These are phyloP conservation scores for Pediacus dermestoides DNA, from an alignment of 2,888 invertebrate species.

Conservation along the genomic window DNA sequence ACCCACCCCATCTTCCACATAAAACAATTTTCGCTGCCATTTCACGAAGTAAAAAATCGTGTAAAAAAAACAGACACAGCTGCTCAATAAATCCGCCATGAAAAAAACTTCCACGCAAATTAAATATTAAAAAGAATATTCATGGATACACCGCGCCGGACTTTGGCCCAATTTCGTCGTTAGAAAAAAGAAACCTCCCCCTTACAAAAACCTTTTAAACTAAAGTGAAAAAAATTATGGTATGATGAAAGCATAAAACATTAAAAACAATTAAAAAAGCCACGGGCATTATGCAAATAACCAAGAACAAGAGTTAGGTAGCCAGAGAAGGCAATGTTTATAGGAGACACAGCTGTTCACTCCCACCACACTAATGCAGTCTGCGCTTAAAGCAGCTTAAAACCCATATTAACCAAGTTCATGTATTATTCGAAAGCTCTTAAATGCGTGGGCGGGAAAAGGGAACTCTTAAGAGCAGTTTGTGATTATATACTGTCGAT, in stretches of 20 bases:
- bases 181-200: no score
- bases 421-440: conserved; percentile 48
- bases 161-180: no score
- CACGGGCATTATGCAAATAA: conserved; percentile 28
- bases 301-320: conserved; percentile 23
- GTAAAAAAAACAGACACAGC: no score
- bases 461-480: conserved; percentile 44
- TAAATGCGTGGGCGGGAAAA: conserved; percentile 39
- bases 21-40: no score
- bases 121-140: no score
- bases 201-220: no score
- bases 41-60: no score
- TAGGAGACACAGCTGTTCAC: conserved; percentile 36
- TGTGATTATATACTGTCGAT: conserved; percentile 39
- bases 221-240: no score
- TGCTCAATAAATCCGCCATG: no score
- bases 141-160: no score
- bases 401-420: conserved; percentile 46
- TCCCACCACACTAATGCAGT: conserved; percentile 39
- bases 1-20: no score
- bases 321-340: conserved; percentile 21
- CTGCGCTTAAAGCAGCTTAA: conserved; percentile 43
- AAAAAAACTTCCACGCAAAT: no score
- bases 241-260: conserved; percentile 17
- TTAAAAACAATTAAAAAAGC: conserved; percentile 26